phyloP scores from a whole-genome alignment of 2,888 invertebrate species.

The Leptinotarsa peninsularis region DNA sequence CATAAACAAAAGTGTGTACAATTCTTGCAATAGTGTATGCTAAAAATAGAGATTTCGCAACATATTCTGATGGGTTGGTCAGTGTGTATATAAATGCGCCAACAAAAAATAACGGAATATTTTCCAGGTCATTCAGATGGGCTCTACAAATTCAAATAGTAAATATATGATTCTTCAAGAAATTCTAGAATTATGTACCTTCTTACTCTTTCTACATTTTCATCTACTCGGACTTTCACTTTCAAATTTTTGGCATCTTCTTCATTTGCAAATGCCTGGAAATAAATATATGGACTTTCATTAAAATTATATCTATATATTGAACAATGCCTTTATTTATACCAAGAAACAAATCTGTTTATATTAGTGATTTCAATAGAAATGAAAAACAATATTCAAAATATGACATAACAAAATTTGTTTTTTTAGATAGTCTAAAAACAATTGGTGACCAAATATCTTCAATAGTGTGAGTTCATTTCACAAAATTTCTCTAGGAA shows the following conservation, averaged over 20 bases:
- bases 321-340: neutral
- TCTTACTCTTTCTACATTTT: conserved; percentile 67
- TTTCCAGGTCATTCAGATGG: conserved; percentile 79
- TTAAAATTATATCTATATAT: neutral
- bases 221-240: conserved; percentile 57
- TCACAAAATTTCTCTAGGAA: no score
- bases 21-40: conserved; percentile 48
- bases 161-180: conserved; percentile 42
- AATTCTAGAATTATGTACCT: conserved; percentile 53
- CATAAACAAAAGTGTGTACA: conserved; percentile 56
- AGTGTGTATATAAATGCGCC: conserved; percentile 71
- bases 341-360: neutral
- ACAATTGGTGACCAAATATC: no score
- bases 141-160: conserved; percentile 59
- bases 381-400: no score
- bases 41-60: conserved; percentile 64
- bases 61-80: conserved; percentile 68
- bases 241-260: conserved; percentile 64
- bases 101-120: conserved; percentile 74
- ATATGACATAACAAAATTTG: no score
- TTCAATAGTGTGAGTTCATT: no score
- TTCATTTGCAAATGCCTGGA: conserved; percentile 67
- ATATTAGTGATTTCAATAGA: neutral
- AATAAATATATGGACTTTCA: conserved; percentile 30
- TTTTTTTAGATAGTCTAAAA: no score